Evolutionary conservation across 1,140 invertebrate species (phyloP).

Genomic region (Bombus sylvicola): DNA sequence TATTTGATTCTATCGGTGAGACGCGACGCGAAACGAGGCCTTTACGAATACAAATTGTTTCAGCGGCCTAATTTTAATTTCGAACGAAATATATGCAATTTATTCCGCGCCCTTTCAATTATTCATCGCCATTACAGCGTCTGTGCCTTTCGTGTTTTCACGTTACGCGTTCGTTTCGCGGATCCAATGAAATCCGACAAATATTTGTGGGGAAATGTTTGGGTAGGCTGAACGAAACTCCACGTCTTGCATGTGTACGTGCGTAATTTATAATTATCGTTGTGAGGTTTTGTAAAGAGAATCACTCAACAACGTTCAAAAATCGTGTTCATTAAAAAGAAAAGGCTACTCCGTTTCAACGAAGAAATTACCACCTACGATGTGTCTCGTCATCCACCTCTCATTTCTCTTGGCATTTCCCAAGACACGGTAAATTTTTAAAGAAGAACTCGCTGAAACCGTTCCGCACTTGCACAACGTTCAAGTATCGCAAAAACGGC

Average conservation of each 20-base stretch:
- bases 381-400: not conserved
- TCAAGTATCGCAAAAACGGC: not conserved
- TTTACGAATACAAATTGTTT: conserved; percentile 14
- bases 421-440: not conserved
- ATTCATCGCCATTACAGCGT: conserved; percentile 21
- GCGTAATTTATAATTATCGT: not conserved
- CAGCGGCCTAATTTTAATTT: conserved; percentile 25
- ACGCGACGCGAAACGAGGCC: not conserved
- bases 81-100: conserved; percentile 36
- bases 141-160: not conserved
- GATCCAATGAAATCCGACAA: conserved; percentile 3
- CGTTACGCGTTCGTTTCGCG: not conserved
- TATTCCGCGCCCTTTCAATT: conserved; percentile 16
- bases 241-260: not conserved
- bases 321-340: not conserved
- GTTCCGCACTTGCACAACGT: not conserved
- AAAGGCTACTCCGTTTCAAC: not conserved
- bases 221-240: not conserved
- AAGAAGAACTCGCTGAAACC: not conserved
- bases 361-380: not conserved
- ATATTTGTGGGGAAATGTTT: conserved; percentile 36
- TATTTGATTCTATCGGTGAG: not conserved
- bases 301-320: no score
- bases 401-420: not conserved
- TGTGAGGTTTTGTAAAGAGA: not conserved